Base-by-base conservation (phyloP, 1,140 invertebrate genomes). In the Saccostrea echinata region DNA sequence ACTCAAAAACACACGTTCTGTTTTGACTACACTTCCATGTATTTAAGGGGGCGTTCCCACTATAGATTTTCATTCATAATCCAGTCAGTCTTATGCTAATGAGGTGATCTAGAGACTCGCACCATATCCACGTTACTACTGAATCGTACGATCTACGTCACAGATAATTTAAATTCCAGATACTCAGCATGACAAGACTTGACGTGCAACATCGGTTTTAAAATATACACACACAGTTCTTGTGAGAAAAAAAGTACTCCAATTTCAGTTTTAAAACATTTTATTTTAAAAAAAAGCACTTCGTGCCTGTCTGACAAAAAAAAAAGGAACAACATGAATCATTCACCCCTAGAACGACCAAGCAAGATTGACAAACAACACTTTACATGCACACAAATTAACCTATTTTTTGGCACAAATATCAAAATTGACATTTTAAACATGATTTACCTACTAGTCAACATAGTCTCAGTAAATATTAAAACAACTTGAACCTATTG, bases 231-330 rank as follows among this genome's bases (percentile, higher is more conserved):
- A 21, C 4, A 21, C 18, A 21, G n/a, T n/a, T n/a, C n/a, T 21
- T 57, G 55, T 13, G 13, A 13, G 6, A 61, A 61, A 30, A 27
- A 33, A 76, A 30, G 68, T 30, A 33, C 24, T 30, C 57, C 9
- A 33, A 30, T 33, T 76, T 76, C 24, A 76, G 68, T 76, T 76
- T 76, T 76, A 16, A 12, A 30, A 76, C 68, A 30, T 27, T 76
- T 76, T 76, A 76, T 76, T 76, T 76, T 27, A 27, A 76, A 64
- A 76, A 64, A 76, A 76, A 76, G 68, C 68, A 76, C 68, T 30
- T 30, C 12, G 68, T 76, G 68, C 68, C 68, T 61, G 55, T 61
- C 55, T 61, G 55, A 61, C 55, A 61, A 61, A 21, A 61, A 30
- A 76, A 71, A 76, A 16, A 33, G 11, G 68, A 76, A 76, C 68